Conservation (phyloP, 2,113 vertebrate species). For the Coptodon rendalli region DNA sequence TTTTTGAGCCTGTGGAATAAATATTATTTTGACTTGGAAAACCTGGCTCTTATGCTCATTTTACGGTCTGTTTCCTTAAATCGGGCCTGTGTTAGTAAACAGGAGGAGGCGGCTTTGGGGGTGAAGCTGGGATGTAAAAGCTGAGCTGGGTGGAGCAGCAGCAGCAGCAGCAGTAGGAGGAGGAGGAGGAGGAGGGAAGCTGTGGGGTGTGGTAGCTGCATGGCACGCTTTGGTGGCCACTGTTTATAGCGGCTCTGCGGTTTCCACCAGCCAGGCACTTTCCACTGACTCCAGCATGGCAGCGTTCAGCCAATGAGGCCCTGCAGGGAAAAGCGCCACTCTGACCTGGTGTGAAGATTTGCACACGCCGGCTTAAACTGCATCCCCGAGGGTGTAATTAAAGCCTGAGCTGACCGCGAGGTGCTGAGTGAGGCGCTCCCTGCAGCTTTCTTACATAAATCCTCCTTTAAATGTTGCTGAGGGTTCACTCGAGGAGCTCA, state of each 20-base stretch:
- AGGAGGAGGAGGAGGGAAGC: background rate
- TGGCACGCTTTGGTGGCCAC: slow-evolving; percentile 39
- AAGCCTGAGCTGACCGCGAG: background rate
- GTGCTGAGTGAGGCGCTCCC: slow-evolving; percentile 23
- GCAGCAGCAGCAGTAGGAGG: too few relatives aligned
- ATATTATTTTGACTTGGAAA: slow-evolving; percentile 40
- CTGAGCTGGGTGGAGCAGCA: background rate
- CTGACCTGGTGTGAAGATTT: background rate
- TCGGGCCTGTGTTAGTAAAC: background rate
- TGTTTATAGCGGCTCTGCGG: slow-evolving; percentile 64
- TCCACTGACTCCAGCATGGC: slow-evolving; percentile 30
- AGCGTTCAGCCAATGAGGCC: background rate
- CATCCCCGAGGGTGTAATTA: background rate
- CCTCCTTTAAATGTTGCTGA: background rate
- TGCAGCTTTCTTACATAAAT: background rate
- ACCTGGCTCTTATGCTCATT: background rate
- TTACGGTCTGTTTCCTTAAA: background rate
- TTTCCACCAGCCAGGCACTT: slow-evolving; percentile 57
- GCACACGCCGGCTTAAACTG: background rate
- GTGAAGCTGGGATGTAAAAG: background rate
- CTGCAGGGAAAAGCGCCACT: background rate
- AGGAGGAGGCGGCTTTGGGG: background rate
- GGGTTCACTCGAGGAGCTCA: accelerated
- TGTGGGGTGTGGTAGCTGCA: slow-evolving; percentile 48
- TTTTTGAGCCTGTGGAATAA: slow-evolving; percentile 54